Evolutionary conservation across 2,113 vertebrate species (phyloP).

Genomic region (Mixornis gularis): DNA sequence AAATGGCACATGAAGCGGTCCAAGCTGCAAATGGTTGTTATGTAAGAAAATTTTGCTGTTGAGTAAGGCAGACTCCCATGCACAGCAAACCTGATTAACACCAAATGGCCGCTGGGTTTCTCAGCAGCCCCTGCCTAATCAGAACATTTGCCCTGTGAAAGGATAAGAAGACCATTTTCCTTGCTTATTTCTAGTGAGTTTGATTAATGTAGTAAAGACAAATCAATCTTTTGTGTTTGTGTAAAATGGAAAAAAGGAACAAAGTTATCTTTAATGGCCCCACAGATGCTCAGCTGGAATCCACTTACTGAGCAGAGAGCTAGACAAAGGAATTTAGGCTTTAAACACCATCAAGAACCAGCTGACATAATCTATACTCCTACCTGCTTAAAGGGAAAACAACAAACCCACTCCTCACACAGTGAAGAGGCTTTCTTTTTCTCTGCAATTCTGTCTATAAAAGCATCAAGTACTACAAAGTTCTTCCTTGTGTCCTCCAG

Average conservation of each 20-base stretch:
- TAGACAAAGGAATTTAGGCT: conserved; percentile 67
- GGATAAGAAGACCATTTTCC: conserved; percentile 47
- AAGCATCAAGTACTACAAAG: neutral
- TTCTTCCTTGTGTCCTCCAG: neutral
- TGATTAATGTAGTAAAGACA: conserved; percentile 39
- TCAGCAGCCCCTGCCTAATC: conserved; percentile 26
- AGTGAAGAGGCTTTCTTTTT: conserved; percentile 14
- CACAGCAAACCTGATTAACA: neutral
- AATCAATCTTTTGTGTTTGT: conserved; percentile 42
- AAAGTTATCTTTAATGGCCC: conserved; percentile 56
- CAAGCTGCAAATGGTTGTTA: neutral
- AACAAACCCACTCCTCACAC: neutral
- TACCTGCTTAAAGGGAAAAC: conserved; percentile 46
- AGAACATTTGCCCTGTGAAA: conserved; percentile 10
- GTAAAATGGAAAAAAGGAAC: conserved; percentile 45
- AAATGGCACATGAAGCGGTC: neutral
- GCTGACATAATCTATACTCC: conserved; percentile 55
- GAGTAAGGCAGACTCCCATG: conserved; percentile 10
- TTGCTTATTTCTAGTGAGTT: neutral
- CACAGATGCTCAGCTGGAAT: conserved; percentile 63
- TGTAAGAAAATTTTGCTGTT: neutral
- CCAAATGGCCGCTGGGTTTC: conserved; percentile 16
- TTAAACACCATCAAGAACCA: conserved; percentile 56
- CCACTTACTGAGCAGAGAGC: conserved; percentile 40
- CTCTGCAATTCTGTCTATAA: conserved; percentile 22